Evolutionary conservation across 2,888 invertebrate species (phyloP).

Genomic region (Noctuana brunneofusca): DNA sequence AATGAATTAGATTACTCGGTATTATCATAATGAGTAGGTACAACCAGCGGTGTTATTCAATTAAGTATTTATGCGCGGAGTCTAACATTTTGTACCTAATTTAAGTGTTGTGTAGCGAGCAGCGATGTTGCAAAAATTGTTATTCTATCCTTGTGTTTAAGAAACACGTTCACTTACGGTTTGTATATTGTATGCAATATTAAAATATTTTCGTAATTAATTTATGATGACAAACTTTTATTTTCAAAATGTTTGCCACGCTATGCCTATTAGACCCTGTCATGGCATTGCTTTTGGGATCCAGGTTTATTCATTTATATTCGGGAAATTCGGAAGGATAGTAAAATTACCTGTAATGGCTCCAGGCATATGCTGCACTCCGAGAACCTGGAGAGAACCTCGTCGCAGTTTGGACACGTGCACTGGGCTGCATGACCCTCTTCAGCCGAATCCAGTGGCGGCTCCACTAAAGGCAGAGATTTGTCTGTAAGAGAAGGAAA

Average conservation of each 20-base stretch:
- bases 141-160: neutral
- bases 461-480: conserved; percentile 65
- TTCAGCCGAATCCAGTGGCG: conserved; percentile 55
- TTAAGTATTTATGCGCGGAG: neutral
- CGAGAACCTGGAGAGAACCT: conserved; percentile 70
- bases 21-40: too few relatives aligned
- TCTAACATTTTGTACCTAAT: neutral
- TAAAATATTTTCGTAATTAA: too few relatives aligned
- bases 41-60: neutral
- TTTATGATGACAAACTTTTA: too few relatives aligned
- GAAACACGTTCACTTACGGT: neutral
- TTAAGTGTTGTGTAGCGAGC: neutral
- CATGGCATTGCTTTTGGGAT: too few relatives aligned
- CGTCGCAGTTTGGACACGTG: conserved; percentile 74
- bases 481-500: conserved; percentile 58
- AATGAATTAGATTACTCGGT: too few relatives aligned
- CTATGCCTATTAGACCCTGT: too few relatives aligned
- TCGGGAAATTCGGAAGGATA: too few relatives aligned
- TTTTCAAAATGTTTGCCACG: too few relatives aligned
- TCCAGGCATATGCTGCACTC: conserved; percentile 80
- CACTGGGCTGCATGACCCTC: conserved; percentile 72
- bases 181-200: too few relatives aligned
- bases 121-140: neutral
- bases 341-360: conserved; percentile 65
- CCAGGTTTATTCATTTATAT: too few relatives aligned